Evolutionary conservation across 2,113 vertebrate genomes (phyloP).

Genomic region (Bos taurus): ARS-UCD2.0 NC_037336.1:83319501-83320000

Average conservation of each 20-base stretch:
- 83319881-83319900: constrained; percentile 61
- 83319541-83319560: neutral
- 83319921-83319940: constrained; percentile 67
- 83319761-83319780: neutral
- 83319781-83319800: neutral
- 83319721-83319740: neutral
- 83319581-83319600: neutral
- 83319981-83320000: constrained; percentile 28
- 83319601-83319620: neutral
- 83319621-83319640: neutral
- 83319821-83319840: neutral
- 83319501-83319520: neutral
- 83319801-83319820: neutral
- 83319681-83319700: neutral
- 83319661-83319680: accelerated
- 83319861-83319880: constrained; percentile 24
- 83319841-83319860: constrained; percentile 47
- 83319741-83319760: neutral
- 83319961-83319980: constrained; percentile 53
- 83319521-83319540: neutral
- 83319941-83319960: constrained; percentile 64
- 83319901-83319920: constrained; percentile 61
- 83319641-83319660: neutral
- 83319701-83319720: neutral
- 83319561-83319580: neutral